A percentile compares a stretch with the other conserved stretches of the same genome.
These are phyloP conservation scores for Pipa parva DNA, from an alignment of 2,113 vertebrate genomes.

Conservation along the genomic window DNA sequence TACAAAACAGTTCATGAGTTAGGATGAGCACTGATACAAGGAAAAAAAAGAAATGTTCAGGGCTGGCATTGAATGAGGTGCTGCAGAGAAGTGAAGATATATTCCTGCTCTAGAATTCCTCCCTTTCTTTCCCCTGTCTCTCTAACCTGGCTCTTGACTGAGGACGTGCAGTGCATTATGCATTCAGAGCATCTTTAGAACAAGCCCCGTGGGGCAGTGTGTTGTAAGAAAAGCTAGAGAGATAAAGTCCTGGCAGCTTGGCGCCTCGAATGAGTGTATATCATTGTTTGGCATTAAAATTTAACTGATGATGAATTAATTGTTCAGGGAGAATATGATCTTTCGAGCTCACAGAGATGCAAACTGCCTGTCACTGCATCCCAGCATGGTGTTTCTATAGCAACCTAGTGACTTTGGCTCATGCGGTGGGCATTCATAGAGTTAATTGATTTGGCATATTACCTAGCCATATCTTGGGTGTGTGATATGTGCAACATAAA, in stretches of 20 bases:
- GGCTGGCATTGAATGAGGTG: not conserved
- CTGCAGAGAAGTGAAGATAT: not conserved
- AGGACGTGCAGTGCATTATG: slow-evolving; percentile 33
- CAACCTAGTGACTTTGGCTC: slow-evolving; percentile 2
- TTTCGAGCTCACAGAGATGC: slow-evolving; percentile 6
- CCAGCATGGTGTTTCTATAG: slow-evolving; percentile 33
- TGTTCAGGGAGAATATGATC: slow-evolving; percentile 39
- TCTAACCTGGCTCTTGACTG: slow-evolving; percentile 34
- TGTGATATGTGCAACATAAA: not conserved
- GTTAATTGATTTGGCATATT: slow-evolving; percentile 25
- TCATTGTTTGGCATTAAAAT: slow-evolving; percentile 43
- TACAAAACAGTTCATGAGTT: not conserved
- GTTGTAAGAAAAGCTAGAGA: slow-evolving; percentile 34
- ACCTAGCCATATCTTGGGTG: not conserved
- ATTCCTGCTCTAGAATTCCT: not conserved
- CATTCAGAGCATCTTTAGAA: slow-evolving; percentile 36
- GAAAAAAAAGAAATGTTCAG: not conserved
- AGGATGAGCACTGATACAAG: not conserved
- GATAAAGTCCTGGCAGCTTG: slow-evolving; percentile 26
- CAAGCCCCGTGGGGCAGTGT: slow-evolving; percentile 35
- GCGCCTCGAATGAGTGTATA: slow-evolving; percentile 27
- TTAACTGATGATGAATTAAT: slow-evolving; percentile 43
- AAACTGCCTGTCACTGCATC: not conserved
- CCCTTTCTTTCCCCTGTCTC: slow-evolving; percentile 3
- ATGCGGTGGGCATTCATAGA: not conserved